These are phyloP conservation scores for Agonum fuliginosum DNA, from an alignment of 2,888 invertebrate species.

Conservation along the genomic window DNA sequence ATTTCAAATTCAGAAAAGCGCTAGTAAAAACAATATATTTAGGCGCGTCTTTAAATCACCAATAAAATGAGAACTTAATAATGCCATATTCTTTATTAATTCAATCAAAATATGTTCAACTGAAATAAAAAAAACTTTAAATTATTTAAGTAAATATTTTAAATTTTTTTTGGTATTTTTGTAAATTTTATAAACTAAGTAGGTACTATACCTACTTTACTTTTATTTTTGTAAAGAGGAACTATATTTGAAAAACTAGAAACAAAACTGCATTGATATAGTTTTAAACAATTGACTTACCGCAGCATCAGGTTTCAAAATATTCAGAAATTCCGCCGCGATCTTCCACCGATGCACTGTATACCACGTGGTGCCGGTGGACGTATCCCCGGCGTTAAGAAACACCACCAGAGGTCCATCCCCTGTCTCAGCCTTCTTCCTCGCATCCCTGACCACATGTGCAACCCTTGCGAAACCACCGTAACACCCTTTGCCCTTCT, in stretches of 20 bases:
- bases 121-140: too few species aligned
- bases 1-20: too few species aligned
- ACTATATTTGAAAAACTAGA: not conserved
- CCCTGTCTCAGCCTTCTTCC: slow-evolving; percentile 74
- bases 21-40: too few species aligned
- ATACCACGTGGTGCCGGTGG: slow-evolving; percentile 92
- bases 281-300: slow-evolving; percentile 76
- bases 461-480: slow-evolving; percentile 91
- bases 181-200: too few species aligned
- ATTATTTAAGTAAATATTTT: too few species aligned
- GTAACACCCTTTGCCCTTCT: slow-evolving; percentile 80
- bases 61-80: too few species aligned
- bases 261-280: not conserved
- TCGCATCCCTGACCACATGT: slow-evolving; percentile 78
- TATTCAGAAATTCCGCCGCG: slow-evolving; percentile 85
- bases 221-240: not conserved
- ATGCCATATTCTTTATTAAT: too few species aligned
- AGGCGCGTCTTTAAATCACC: too few species aligned
- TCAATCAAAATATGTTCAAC: too few species aligned
- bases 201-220: not conserved
- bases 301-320: slow-evolving; percentile 87
- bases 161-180: too few species aligned
- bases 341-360: slow-evolving; percentile 87
- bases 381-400: slow-evolving; percentile 94
- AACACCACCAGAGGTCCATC: slow-evolving; percentile 82